A percentile compares a stretch with the other conserved stretches of the same genome.
Conservation (phyloP, 2,888 invertebrate species). For the Pterobdella sp. region DNA sequence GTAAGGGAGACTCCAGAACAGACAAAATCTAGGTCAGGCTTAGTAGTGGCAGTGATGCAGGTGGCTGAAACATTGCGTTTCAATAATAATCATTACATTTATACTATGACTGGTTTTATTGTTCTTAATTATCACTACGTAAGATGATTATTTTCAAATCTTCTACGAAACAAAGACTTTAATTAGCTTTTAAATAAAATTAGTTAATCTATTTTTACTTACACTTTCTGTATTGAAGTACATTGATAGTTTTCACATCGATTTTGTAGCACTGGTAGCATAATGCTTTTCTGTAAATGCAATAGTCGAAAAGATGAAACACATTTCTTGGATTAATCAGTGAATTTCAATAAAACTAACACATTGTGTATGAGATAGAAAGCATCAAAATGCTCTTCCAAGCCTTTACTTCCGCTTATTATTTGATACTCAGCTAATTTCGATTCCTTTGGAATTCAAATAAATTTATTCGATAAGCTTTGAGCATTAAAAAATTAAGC, state of each 20-base stretch:
- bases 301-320: background rate
- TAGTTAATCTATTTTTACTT: too few species aligned
- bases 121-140: too few species aligned
- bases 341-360: background rate
- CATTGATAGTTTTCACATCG: constrained; percentile 36
- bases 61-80: background rate
- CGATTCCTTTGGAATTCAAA: background rate
- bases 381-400: constrained; percentile 21
- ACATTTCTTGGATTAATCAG: background rate
- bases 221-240: constrained; percentile 38
- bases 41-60: constrained; percentile 4
- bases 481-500: too few species aligned
- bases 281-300: constrained; percentile 26
- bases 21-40: constrained; percentile 22
- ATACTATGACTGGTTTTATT: background rate
- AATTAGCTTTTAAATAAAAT: too few species aligned
- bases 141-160: background rate
- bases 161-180: background rate
- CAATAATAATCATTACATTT: background rate
- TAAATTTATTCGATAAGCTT: too few species aligned
- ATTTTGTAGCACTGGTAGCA: constrained; percentile 38
- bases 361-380: constrained; percentile 12
- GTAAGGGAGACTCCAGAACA: constrained; percentile 32
- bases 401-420: constrained; percentile 15
- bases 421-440: background rate